Evolutionary conservation across 2,113 vertebrate genomes (phyloP), one percentile per base, ranked within the genome.

Genomic region (Ochotona princeps): DNA sequence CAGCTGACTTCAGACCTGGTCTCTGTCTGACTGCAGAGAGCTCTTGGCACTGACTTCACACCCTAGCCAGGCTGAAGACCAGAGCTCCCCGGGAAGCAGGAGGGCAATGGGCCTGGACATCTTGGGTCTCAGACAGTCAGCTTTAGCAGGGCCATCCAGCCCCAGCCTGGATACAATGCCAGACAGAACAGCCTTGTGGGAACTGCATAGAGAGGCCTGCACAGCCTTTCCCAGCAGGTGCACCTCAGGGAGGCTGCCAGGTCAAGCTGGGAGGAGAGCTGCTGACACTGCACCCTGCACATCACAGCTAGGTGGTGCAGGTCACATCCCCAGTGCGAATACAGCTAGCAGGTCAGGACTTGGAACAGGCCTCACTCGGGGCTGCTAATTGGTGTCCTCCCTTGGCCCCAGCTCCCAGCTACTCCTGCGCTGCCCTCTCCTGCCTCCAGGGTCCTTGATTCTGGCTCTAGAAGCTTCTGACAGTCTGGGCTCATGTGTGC

Each of bases 301-400:
- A 18, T 90, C 92, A 70, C 85, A 47, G 90, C 70, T 73, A 26
- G 25, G 17, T 32, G 63, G 28, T 35, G 61, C 66, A 23, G 94
- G 84, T 80, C 87, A 49, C 61, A 92, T n/a, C 80, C 90, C 18
- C 90, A 13, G 65, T 69, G 80, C 54, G 73, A 74, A 90, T n/a
- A 30, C 49, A 9, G 47, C 69, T 65, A 18, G 44, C n/a, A 18
- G 95, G 95, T 74, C 87, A 66, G 86, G 61, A 25, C 91, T 65
- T 28, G 70, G 67, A 94, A 76, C 38, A 32, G 65, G 78, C 83
- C 67, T 85, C 79, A 11, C 26, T 88, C 78, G 5, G 26, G 65
- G 90, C 93, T 90, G 92, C 81, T 94, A 35, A 18, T 25, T 75
- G 7, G 32, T 17, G 13, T 74, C 57, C 30, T 11, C 23, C 65